Evolutionary conservation across 2,888 invertebrate genomes (phyloP).

Genomic region (Ptilodon capucinus): DNA sequence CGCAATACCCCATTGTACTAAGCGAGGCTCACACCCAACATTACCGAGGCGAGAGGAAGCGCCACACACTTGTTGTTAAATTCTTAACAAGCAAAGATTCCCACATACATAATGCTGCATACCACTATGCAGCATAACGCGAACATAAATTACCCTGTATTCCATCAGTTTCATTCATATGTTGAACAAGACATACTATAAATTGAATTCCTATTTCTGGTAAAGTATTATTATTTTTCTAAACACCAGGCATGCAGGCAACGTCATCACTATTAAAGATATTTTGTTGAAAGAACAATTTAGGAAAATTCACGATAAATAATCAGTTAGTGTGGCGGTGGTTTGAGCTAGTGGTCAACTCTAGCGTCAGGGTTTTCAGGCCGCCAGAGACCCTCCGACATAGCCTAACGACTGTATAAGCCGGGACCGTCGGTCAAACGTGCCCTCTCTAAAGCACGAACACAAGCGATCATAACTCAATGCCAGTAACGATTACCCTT

Average conservation of each 20-base stretch:
- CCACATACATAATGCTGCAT: slow-evolving; percentile 1
- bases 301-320: background rate
- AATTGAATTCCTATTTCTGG: background rate
- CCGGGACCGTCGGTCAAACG: too few relatives aligned
- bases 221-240: background rate
- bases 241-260: background rate
- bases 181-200: too few relatives aligned
- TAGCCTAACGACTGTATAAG: too few relatives aligned
- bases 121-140: background rate
- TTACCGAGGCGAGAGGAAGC: slow-evolving; percentile 17
- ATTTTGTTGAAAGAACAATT: background rate
- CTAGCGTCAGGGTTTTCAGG: too few relatives aligned
- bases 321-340: too few relatives aligned
- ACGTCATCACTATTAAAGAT: background rate
- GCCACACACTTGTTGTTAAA: background rate
- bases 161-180: background rate
- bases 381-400: too few relatives aligned
- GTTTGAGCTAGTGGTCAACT: too few relatives aligned
- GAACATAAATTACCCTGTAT: background rate
- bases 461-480: too few relatives aligned
- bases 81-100: background rate
- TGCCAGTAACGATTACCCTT: too few relatives aligned
- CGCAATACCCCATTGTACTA: slow-evolving; percentile 46
- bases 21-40: slow-evolving; percentile 52
- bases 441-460: too few relatives aligned